phyloP scores from a whole-genome alignment of 2,888 invertebrate species.

The Chrysomela aeneicollis region DNA sequence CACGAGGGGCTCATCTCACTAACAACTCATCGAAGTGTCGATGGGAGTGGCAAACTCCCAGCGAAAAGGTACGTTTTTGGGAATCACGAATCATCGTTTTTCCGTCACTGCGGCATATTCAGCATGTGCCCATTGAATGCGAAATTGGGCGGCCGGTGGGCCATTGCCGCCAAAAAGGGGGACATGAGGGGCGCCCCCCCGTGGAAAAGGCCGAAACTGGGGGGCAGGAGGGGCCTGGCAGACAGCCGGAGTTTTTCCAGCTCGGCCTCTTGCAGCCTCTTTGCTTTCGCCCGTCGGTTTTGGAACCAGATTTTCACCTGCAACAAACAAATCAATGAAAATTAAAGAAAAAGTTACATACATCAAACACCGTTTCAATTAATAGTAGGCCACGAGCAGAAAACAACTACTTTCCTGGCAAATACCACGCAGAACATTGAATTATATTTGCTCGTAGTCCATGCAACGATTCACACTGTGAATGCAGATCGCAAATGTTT shows the following conservation, averaged over 20 bases:
- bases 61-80: slow-evolving; percentile 17
- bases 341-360: too few relatives aligned
- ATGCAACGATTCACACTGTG: too few relatives aligned
- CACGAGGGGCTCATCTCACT: slow-evolving; percentile 23
- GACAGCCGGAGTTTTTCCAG: slow-evolving; percentile 88
- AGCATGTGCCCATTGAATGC: slow-evolving; percentile 68
- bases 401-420: too few relatives aligned
- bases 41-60: slow-evolving; percentile 13
- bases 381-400: too few relatives aligned
- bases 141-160: slow-evolving; percentile 67
- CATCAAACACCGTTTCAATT: too few relatives aligned
- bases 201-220: slow-evolving; percentile 73
- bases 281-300: slow-evolving; percentile 91
- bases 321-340: slow-evolving; percentile 50
- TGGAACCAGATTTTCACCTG: slow-evolving; percentile 82
- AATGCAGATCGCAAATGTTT: too few relatives aligned
- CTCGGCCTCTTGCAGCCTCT: slow-evolving; percentile 95
- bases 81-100: slow-evolving; percentile 15
- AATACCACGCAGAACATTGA: too few relatives aligned
- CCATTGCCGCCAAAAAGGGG: slow-evolving; percentile 74
- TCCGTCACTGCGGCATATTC: slow-evolving; percentile 68
- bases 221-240: slow-evolving; percentile 79
- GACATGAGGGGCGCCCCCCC: slow-evolving; percentile 66
- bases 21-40: slow-evolving; percentile 26
- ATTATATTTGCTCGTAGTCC: too few relatives aligned